Evolutionary conservation across 2,113 vertebrate genomes (phyloP), one percentile per base, ranked within the genome.

Genomic region (Melanocharis versteri): DNA sequence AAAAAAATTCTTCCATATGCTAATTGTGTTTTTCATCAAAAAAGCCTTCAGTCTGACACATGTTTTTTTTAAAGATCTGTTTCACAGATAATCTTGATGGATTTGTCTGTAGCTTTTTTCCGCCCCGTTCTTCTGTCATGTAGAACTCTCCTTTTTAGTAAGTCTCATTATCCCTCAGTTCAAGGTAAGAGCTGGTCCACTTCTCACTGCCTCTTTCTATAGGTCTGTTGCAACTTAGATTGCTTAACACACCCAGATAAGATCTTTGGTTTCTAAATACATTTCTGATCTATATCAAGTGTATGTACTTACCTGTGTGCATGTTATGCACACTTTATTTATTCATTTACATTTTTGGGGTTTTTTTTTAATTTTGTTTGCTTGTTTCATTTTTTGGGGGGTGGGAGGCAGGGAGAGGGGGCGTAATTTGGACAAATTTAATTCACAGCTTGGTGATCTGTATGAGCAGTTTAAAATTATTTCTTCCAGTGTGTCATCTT

Each of bases 361-460:
- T 1, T 20, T 47, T 40, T 57, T 57, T 28, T 17, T n/a, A n/a
- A n/a, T 54, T 45, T 28, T 24, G 11, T 28, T 73, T 68, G 7
- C 2, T 60, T n/a, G 4, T 15, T 40, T 28, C 6, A 1, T n/a
- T 23, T 65, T 5, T 27, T 9, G 8, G 2, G 9, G 2, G 2
- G 16, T 15, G 7, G 4, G 16, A n/a, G n/a, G n/a, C n/a, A 33
- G 40, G 39, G 39, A 12, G 16, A 7, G 14, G 19, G 10, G 12
- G 4, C 1, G 4, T 61, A 27, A 65, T 79, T 75, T 33, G 24
- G 18, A 30, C 28, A 50, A 35, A 17, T 64, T 73, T 53, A 39
- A 73, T 87, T 79, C 21, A 45, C 50, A 40, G 21, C 35, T 79
- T 45, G 45, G 31, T 70, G 22, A 79, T 60, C 21, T 54, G 10